phyloP scores from a whole-genome alignment of 2,113 vertebrate species.

The Haliaeetus leucogaster region DNA sequence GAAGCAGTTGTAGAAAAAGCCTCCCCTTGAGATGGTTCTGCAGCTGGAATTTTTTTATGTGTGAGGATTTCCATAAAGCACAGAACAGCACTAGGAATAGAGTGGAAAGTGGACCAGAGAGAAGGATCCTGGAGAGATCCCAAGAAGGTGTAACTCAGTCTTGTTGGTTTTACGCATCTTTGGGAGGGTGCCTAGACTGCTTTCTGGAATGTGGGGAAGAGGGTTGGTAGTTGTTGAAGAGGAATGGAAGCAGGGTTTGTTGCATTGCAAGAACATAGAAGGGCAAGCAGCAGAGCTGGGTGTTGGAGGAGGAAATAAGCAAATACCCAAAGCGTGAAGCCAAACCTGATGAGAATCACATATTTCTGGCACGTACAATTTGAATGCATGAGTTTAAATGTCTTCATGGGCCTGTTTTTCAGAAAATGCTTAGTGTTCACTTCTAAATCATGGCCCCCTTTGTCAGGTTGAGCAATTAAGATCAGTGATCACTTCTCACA shows the following conservation, averaged over 20 bases:
- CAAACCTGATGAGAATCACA: background rate
- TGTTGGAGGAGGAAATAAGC: background rate
- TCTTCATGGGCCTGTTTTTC: background rate
- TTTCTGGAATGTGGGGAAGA: background rate
- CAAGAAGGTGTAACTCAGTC: background rate
- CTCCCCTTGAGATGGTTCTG: background rate
- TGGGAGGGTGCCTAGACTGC: background rate
- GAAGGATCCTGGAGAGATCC: background rate
- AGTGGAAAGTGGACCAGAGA: background rate
- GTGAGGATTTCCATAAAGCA: background rate
- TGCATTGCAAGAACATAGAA: no score
- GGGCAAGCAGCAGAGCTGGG: background rate
- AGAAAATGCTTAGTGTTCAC: background rate
- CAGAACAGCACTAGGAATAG: background rate
- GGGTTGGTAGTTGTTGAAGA: background rate
- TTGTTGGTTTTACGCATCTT: background rate
- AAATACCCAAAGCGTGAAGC: background rate
- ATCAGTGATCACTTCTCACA: no score
- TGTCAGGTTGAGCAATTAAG: background rate
- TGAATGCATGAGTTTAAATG: background rate
- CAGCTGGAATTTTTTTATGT: rapidly evolving
- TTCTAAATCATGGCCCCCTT: background rate
- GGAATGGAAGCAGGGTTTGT: background rate
- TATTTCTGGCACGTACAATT: background rate
- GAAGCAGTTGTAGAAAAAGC: background rate